Conservation (phyloP, 2,113 vertebrate genomes). For the Loxodonta africana region DNA sequence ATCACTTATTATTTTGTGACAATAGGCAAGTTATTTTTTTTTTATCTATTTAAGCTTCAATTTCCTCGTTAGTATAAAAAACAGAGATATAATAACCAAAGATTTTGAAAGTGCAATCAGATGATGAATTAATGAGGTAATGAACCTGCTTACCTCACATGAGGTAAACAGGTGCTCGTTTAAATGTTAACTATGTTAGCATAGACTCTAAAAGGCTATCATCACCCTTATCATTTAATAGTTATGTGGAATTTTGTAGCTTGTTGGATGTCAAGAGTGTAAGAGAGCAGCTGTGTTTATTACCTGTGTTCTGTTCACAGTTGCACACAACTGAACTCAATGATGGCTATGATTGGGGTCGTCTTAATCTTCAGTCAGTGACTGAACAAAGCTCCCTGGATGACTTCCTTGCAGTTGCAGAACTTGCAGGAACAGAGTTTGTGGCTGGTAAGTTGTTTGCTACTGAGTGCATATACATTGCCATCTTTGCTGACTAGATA, state of each 20-base stretch:
- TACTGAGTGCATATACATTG: not conserved
- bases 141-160: not conserved
- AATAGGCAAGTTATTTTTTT: not conserved
- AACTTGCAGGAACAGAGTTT: conserved; percentile 97
- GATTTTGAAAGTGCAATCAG: not conserved
- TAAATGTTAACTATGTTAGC: not conserved
- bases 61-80: not conserved
- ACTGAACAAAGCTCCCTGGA: conserved; percentile 97
- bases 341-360: conserved; percentile 95
- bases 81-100: not conserved
- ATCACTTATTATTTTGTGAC: not conserved
- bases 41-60: not conserved
- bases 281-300: not conserved
- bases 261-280: not conserved
- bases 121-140: not conserved
- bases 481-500: not conserved
- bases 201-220: not conserved
- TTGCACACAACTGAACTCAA: conserved; percentile 95
- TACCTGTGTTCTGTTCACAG: conserved; percentile 82
- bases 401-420: conserved; percentile 97
- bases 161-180: not conserved
- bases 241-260: not conserved
- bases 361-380: conserved; percentile 94
- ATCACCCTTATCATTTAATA: not conserved
- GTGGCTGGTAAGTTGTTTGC: conserved; percentile 90